These are phyloP conservation scores for Athripsodes cinereus DNA, from an alignment of 2,888 invertebrate genomes.

Conservation along the genomic window DNA sequence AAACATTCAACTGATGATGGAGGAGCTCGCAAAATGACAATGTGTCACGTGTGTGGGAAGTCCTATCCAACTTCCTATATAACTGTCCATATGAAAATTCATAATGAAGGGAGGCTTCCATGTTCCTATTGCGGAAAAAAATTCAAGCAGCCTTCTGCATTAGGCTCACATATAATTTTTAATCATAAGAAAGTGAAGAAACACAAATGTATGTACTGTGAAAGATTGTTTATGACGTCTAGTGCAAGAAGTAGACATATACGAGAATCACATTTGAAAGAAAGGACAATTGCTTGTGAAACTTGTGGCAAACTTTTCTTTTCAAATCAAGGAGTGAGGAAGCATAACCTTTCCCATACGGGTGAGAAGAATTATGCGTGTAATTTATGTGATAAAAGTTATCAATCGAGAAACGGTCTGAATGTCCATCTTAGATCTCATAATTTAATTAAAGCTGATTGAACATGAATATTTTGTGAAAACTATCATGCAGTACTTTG, in stretches of 20 bases:
- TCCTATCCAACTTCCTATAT: conserved; percentile 48
- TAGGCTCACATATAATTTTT: conserved; percentile 46
- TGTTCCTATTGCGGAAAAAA: conserved; percentile 47
- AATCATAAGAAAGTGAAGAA: conserved; percentile 46
- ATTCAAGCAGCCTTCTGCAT: conserved; percentile 45
- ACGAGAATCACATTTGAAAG: conserved; percentile 45
- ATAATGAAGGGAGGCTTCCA: conserved; percentile 39
- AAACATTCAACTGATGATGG: conserved; percentile 5
- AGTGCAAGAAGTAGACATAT: conserved; percentile 45
- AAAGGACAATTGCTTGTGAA: conserved; percentile 46
- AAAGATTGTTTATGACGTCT: conserved; percentile 45
- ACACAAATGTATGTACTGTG: conserved; percentile 46
- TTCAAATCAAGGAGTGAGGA: conserved; percentile 27
- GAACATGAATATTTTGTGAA: too few species aligned
- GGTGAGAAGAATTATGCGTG: conserved; percentile 48
- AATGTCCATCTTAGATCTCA: conserved; percentile 47
- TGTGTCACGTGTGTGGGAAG: conserved; percentile 46
- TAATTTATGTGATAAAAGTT: conserved; percentile 45
- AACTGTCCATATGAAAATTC: conserved; percentile 45
- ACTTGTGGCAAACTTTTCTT: conserved; percentile 39
- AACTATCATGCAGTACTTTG: too few species aligned
- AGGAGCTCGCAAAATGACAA: background rate
- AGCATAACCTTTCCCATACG: conserved; percentile 45
- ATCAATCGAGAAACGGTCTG: conserved; percentile 45
- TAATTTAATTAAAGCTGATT: too few species aligned